These are phyloP conservation scores for Mobula birostris DNA, from an alignment of 2,113 vertebrate genomes.

Conservation along the genomic window DNA sequence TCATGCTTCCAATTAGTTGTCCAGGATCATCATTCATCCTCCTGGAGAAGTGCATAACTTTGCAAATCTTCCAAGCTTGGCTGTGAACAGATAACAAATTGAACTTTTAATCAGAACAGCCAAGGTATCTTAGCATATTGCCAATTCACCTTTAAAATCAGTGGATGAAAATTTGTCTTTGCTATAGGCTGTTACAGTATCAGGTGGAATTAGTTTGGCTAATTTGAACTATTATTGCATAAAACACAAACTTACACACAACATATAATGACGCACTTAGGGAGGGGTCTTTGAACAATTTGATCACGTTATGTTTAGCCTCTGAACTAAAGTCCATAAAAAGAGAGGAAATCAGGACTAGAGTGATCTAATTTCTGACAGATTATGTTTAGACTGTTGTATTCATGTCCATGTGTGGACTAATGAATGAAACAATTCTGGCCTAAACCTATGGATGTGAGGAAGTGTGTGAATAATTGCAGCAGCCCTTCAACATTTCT, in stretches of 20 bases:
- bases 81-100: background rate
- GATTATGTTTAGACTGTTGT: background rate
- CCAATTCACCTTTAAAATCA: background rate
- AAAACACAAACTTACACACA: background rate
- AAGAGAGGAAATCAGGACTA: background rate
- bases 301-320: background rate
- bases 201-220: background rate
- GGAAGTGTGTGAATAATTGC: background rate
- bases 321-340: background rate
- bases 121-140: background rate
- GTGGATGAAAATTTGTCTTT: background rate
- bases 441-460: background rate
- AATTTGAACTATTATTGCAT: background rate
- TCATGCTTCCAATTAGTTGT: background rate
- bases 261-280: background rate
- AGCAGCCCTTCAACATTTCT: background rate
- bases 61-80: background rate
- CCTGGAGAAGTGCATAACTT: background rate
- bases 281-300: background rate
- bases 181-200: background rate
- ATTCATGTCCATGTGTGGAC: background rate
- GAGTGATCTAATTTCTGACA: background rate
- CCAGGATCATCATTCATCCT: background rate
- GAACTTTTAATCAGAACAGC: background rate
- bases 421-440: background rate